These are phyloP conservation scores for Campylorhamphus procurvoides DNA, from an alignment of 2,113 vertebrate genomes.

Conservation along the genomic window DNA sequence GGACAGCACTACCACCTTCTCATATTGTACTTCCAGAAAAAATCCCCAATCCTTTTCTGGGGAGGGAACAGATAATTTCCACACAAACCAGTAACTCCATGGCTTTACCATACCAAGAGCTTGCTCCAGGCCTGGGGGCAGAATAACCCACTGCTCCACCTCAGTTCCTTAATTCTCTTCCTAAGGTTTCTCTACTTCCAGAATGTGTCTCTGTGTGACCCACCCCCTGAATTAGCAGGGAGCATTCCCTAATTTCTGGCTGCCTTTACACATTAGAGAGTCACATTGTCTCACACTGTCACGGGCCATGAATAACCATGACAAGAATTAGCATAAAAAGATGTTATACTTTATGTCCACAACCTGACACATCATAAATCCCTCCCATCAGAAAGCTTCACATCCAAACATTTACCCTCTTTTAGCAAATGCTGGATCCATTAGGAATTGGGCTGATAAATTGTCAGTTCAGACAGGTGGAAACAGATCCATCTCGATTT, in stretches of 20 bases:
- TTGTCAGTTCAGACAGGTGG: neutral
- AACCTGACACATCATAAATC: neutral
- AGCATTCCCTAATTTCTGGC: neutral
- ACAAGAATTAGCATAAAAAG: neutral
- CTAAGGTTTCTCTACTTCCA: rapidly evolving
- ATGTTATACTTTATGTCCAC: neutral
- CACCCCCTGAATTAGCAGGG: neutral
- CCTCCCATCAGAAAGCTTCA: neutral
- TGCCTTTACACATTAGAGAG: neutral
- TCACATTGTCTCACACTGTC: neutral
- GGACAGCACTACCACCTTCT: rapidly evolving
- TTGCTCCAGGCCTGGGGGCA: neutral
- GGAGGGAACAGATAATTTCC: neutral
- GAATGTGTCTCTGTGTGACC: rapidly evolving
- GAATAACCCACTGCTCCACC: neutral
- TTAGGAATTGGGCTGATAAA: neutral
- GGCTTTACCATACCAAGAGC: neutral
- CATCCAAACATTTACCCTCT: constrained; percentile 1
- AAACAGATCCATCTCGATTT: neutral
- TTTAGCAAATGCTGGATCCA: constrained; percentile 20
- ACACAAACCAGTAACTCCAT: neutral
- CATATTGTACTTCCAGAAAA: neutral
- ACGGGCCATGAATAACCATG: neutral
- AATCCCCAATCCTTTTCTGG: neutral
- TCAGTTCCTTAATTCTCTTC: too few relatives aligned